Base-by-base conservation (phyloP, 1,140 invertebrate genomes). In the Proctacanthus coquilletti region DNA sequence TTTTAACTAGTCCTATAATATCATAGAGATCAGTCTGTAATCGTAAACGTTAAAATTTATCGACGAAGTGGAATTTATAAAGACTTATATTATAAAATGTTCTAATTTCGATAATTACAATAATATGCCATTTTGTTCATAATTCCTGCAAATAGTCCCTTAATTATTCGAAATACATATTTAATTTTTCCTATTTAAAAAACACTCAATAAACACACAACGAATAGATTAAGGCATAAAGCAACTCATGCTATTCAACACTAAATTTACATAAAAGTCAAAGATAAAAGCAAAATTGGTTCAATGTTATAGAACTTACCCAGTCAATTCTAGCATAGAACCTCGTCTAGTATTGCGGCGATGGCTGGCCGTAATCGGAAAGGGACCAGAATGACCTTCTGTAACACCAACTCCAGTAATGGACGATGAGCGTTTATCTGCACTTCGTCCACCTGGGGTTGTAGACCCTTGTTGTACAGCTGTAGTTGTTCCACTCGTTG, bases 311-410 rank as follows among this genome's bases (percentile, higher is more conserved):
- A 34, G 32, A 39, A 70, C 72, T 60, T 65, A 77, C 74, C 73
- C 73, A 43, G 67, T 74, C 9, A 77, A 61, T 53, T 77, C 74
- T 45, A 77, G 54, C 72, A 77, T 74, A 13, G 74, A 77, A 47
- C 74, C 72, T 45, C 73, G 56, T 44, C 74, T 62, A 36, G 69
- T 68, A 47, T 75, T 73, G 10, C 73, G 64, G 17, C 73, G 58
- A 53, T 75, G 73, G 19, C 60, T 63, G 5, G 65, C 65, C 11
- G 64, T 66, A 21, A 46, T 53, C 34, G 56, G 48, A 42, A 57
- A 60, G 0, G 51, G 54, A 6, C 52, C 56, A 10, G 56, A 38
- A 38, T 59, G 56, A 2, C 48, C 50, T n/a, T 50, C 45, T n/a
- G n/a, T 18, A 8, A 18, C 5, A 9, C 21, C 25, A 20, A 31